Evolutionary conservation across 2,797 vertebrate species (phyloP), one percentile per base, ranked within the genome.

Genomic region (Orientallactaga sibirica): DNA sequence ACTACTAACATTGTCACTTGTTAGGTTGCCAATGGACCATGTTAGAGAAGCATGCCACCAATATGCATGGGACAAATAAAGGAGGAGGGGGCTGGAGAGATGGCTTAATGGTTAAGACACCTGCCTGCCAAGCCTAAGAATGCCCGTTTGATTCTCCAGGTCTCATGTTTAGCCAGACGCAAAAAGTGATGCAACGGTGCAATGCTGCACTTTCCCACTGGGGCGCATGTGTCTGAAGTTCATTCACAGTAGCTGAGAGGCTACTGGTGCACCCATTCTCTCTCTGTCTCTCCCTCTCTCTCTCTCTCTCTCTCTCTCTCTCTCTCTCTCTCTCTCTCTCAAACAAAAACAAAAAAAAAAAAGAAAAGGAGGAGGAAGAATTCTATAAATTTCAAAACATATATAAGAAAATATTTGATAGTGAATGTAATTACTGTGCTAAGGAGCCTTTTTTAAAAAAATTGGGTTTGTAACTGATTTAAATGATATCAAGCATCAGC

Each of bases 401-500:
- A 16, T 84, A 18, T 81, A 58, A 70, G 74, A 74, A 11, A 43
- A 43, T 27, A 76, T 66, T 95, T 5, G n/a, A 7, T 88, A 37
- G 43, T 74, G 12, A 94, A 62, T 90, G 7, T 73, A 70, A 61
- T 86, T 82, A 48, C 7, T 79, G 79, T 90, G 27, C 33, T 73
- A 37, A 48, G 52, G 11, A 82, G 27, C 2, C 41, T 90, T 93
- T 85, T 64, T 43, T 68, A 74, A 71, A 68, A 15, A 76, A 55
- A 58, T 3, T 33, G n/a, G 15, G 85, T 81, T 74, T 29, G 22
- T 55, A 55, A 82, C 52, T 88, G 25, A 80, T 71, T 83, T 92
- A 92, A 61, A 70, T 93, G 78, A 93, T 24, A 91, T 19, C 41
- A 71, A 80, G 48, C 8, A 70, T 86, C 52, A 37, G 33, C 33